Evolutionary conservation across 2,113 vertebrate genomes (phyloP).

Genomic region (Megaptera novaeangliae): DNA sequence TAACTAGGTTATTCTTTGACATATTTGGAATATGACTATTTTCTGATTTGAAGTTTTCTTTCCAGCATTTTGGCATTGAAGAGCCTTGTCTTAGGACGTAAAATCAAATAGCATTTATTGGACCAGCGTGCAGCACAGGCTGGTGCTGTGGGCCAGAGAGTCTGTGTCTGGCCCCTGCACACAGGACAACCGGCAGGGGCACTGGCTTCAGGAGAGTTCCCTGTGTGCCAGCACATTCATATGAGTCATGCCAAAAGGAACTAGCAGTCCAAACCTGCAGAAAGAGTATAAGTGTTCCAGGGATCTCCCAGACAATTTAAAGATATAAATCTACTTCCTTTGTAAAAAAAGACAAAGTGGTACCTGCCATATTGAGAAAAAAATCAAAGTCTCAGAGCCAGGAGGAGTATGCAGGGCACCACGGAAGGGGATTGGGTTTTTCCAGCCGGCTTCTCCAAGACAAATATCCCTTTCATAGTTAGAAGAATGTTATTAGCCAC

Average conservation of each 20-base stretch:
- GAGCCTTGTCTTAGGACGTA: background rate
- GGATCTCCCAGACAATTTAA: background rate
- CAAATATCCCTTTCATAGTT: background rate
- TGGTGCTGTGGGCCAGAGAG: background rate
- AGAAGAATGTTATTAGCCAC: background rate
- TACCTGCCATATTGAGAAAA: background rate
- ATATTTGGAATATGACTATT: background rate
- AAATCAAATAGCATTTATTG: background rate
- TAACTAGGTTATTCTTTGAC: background rate
- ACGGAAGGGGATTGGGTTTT: background rate
- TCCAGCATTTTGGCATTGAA: background rate
- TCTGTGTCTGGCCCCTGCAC: background rate
- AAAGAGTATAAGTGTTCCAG: background rate
- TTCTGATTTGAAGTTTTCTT: background rate
- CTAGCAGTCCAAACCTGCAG: background rate
- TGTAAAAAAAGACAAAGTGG: background rate
- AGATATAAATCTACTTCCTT: background rate
- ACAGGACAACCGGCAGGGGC: background rate
- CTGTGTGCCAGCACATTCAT: background rate
- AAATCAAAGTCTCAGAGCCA: background rate
- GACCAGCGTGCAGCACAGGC: background rate
- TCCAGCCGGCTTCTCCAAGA: background rate
- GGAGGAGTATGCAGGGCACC: background rate
- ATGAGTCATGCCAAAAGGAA: background rate
- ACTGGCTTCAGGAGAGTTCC: fast-evolving